These are phyloP conservation scores for Ageneiosus marmoratus DNA, from an alignment of 2,113 vertebrate genomes.

Conservation along the genomic window DNA sequence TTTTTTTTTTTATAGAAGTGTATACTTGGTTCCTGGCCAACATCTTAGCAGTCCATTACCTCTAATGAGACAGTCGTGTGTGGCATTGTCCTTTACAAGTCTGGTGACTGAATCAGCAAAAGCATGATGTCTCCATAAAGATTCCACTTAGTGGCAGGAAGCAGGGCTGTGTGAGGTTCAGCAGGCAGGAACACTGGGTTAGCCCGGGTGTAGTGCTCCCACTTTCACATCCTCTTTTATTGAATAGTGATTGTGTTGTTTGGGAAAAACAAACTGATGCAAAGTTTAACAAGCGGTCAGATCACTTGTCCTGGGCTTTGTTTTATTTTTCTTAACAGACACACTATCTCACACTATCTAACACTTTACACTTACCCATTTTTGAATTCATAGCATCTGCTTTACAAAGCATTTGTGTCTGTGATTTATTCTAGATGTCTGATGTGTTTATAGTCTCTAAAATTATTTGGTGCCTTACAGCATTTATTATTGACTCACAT, in stretches of 20 bases:
- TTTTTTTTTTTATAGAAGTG: constrained; percentile 27
- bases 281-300: constrained; percentile 25
- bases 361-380: not conserved
- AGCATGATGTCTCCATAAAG: constrained; percentile 39
- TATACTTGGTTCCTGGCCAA: constrained; percentile 38
- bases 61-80: constrained; percentile 51
- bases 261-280: constrained; percentile 37
- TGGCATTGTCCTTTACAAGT: constrained; percentile 53
- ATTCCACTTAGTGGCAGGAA: constrained; percentile 47
- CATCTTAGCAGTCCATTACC: constrained; percentile 38
- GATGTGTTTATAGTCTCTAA: not conserved
- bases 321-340: constrained; percentile 11
- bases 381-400: not conserved
- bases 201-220: constrained; percentile 15
- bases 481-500: not conserved
- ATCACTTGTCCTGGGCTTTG: constrained; percentile 1
- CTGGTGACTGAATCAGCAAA: constrained; percentile 49
- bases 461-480: not conserved
- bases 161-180: constrained; percentile 43
- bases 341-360: constrained; percentile 31
- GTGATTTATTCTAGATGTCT: not conserved
- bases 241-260: constrained; percentile 17
- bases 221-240: constrained; percentile 34
- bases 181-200: constrained; percentile 33
- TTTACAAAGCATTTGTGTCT: not conserved